These are phyloP conservation scores for Rhagologus leucostigma DNA, from an alignment of 2,113 vertebrate genomes.

Conservation along the genomic window DNA sequence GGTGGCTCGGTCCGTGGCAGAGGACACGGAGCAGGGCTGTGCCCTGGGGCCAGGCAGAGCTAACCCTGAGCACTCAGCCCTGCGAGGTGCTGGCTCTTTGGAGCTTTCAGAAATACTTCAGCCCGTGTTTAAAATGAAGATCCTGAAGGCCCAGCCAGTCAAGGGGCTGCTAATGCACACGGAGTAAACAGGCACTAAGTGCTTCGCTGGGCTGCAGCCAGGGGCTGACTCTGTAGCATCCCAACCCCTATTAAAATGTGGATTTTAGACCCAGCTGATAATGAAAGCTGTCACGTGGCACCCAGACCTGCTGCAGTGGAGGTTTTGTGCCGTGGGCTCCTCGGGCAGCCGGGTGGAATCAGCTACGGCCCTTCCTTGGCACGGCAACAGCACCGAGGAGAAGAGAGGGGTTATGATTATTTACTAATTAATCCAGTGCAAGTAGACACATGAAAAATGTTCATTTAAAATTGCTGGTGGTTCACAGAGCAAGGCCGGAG, in stretches of 20 bases:
- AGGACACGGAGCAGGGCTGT: background rate
- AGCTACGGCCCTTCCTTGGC: background rate
- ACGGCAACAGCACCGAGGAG: background rate
- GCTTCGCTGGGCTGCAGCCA: background rate
- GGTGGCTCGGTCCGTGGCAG: rapidly evolving
- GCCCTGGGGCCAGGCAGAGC: background rate
- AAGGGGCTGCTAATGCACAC: background rate
- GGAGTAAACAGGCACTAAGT: rapidly evolving
- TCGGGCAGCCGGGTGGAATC: background rate
- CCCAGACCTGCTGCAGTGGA: background rate
- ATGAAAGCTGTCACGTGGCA: rapidly evolving
- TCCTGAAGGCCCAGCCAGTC: rapidly evolving
- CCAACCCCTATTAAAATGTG: rapidly evolving
- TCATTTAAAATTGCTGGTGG: background rate
- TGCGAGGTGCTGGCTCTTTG: rapidly evolving
- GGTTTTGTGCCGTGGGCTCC: background rate
- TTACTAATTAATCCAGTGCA: background rate
- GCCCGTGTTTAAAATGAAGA: rapidly evolving
- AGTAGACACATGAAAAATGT: rapidly evolving
- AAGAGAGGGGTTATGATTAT: background rate
- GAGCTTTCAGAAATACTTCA: rapidly evolving
- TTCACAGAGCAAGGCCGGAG: rapidly evolving
- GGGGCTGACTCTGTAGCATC: background rate
- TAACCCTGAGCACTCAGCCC: background rate
- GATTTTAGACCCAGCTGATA: background rate